Percentiles rank a stretch among this genome's conserved stretches.
Conservation (phyloP, 2,113 vertebrate species). For the Engraulis encrasicolus region DNA sequence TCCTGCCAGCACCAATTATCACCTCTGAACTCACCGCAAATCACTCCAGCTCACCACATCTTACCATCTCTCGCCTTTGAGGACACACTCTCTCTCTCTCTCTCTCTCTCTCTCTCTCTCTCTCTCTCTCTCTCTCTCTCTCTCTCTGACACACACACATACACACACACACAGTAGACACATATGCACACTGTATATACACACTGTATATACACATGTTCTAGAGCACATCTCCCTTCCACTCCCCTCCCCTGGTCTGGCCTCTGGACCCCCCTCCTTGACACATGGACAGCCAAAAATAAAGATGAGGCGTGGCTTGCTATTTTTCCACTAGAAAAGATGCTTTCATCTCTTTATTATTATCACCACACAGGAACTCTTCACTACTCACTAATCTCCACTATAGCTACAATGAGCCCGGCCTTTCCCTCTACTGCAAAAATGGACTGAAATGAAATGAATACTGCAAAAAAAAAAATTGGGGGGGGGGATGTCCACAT, state of each 20-base stretch:
- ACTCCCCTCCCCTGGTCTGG: background rate
- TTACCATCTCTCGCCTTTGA: no score
- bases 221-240: no score
- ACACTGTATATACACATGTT: no score
- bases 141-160: no score
- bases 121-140: no score
- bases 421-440: background rate
- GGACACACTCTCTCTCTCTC: no score
- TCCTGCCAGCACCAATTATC: slow-evolving; percentile 41
- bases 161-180: no score
- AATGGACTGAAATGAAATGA: no score
- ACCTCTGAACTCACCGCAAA: slow-evolving; percentile 13
- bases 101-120: no score
- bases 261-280: background rate
- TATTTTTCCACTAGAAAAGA: background rate
- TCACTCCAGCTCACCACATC: background rate
- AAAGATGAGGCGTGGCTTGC: background rate
- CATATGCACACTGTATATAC: no score
- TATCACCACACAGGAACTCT: background rate
- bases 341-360: background rate
- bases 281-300: background rate
- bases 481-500: no score
- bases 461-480: background rate
- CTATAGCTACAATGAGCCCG: background rate
- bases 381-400: background rate